Conservation (phyloP, 2,888 invertebrate genomes). For the Deilephila porcellus region DNA sequence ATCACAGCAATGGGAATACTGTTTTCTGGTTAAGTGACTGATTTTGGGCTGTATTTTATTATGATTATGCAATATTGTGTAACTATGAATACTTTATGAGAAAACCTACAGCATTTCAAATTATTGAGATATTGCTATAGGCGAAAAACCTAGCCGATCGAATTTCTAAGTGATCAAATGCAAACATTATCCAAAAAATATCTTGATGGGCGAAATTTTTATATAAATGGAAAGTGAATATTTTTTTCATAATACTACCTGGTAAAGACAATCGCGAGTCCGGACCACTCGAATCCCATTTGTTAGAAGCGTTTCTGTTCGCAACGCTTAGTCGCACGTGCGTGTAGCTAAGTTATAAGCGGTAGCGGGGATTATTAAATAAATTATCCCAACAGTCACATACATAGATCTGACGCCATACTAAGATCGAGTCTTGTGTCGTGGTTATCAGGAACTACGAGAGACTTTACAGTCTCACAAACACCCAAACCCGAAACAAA, state of each 20-base stretch:
- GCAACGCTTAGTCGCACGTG: constrained; percentile 54
- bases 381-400: too few relatives aligned
- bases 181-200: constrained; percentile 9
- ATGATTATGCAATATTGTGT: too few relatives aligned
- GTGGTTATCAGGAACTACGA: too few relatives aligned
- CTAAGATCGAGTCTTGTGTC: too few relatives aligned
- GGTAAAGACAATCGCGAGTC: constrained; percentile 51
- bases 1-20: too few relatives aligned
- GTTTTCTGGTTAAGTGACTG: too few relatives aligned
- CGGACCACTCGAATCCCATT: constrained; percentile 53
- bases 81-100: too few relatives aligned
- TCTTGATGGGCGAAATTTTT: constrained; percentile 12
- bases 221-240: constrained; percentile 26
- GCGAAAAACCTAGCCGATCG: neutral
- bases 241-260: constrained; percentile 37
- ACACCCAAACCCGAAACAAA: too few relatives aligned
- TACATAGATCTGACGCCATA: too few relatives aligned
- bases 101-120: neutral
- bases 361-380: neutral
- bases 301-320: constrained; percentile 51
- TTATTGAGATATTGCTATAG: neutral
- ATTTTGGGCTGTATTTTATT: too few relatives aligned
- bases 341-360: constrained; percentile 40
- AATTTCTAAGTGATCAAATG: constrained; percentile 14
- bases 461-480: too few relatives aligned